phyloP scores from a whole-genome alignment of 2,888 invertebrate species.

The Coelinius sp. region DNA sequence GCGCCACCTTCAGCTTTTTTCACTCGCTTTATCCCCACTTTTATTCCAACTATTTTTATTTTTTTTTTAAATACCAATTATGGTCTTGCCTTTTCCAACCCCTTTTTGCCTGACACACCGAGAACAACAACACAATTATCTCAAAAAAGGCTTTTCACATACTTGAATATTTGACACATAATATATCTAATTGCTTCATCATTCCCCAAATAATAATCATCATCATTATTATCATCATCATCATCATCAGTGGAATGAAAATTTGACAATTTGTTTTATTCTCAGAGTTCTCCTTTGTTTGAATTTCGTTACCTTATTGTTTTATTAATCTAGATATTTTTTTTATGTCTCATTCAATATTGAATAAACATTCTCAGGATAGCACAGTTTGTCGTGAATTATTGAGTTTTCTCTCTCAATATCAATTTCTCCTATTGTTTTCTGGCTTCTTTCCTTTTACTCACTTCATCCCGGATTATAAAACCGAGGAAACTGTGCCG shows the following conservation, averaged over 20 bases:
- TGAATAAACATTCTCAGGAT: not conserved
- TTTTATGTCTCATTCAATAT: not conserved
- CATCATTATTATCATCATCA: not conserved
- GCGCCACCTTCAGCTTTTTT: conserved; percentile 31
- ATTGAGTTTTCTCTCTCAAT: not conserved
- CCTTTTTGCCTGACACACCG: not conserved
- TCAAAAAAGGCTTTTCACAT: not conserved
- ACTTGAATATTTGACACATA: not conserved
- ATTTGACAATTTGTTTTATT: not conserved
- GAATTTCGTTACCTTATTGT: not conserved
- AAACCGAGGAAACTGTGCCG: conserved; percentile 24
- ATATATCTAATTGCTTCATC: not conserved
- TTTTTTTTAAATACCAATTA: not conserved
- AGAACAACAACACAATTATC: not conserved
- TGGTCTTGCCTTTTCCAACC: not conserved
- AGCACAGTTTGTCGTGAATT: not conserved
- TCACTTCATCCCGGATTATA: conserved; percentile 4
- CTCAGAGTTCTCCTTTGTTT: not conserved
- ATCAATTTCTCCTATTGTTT: not conserved
- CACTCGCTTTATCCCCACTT: conserved; percentile 4
- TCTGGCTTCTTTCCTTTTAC: not conserved
- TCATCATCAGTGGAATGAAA: not conserved
- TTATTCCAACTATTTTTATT: conserved; percentile 20
- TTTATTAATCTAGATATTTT: too few species aligned
- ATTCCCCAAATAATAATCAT: not conserved